A percentile compares a stretch with the other conserved stretches of the same genome.
Conservation (phyloP, 2,797 vertebrate genomes). For the Chiloscyllium punctatum region DNA sequence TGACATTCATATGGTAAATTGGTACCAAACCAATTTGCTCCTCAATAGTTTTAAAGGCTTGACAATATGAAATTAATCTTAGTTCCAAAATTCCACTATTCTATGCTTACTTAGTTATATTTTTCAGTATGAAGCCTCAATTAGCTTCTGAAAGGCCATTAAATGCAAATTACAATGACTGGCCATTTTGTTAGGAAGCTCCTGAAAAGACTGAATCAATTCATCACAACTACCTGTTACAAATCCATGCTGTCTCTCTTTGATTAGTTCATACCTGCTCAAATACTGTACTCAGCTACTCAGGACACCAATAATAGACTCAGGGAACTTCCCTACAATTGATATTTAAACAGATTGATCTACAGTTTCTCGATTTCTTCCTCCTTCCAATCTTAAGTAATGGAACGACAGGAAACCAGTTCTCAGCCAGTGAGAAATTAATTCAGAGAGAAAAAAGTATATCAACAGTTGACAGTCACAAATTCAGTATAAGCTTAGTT, state of each 20-base stretch:
- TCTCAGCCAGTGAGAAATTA: neutral
- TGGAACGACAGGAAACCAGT: neutral
- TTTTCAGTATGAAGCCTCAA: neutral
- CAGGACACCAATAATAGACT: neutral
- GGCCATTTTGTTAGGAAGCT: neutral
- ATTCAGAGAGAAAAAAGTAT: neutral
- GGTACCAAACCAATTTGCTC: neutral
- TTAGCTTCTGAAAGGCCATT: neutral
- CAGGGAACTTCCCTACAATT: neutral
- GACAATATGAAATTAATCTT: neutral
- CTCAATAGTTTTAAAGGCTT: neutral
- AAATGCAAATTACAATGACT: neutral
- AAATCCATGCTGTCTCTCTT: neutral
- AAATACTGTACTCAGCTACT: neutral
- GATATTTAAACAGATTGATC: neutral
- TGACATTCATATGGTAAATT: too few species aligned
- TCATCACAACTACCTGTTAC: neutral
- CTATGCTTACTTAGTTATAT: neutral
- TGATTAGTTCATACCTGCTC: constrained; percentile 5
- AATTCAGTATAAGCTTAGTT: neutral
- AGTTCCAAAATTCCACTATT: neutral
- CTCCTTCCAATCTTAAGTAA: neutral
- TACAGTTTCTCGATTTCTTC: neutral
- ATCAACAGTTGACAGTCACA: neutral
- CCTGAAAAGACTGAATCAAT: neutral